Percentiles rank a stretch among this genome's conserved stretches.
phyloP scores from a whole-genome alignment of 2,113 vertebrate genomes.

The Haliaeetus leucogaster region DNA sequence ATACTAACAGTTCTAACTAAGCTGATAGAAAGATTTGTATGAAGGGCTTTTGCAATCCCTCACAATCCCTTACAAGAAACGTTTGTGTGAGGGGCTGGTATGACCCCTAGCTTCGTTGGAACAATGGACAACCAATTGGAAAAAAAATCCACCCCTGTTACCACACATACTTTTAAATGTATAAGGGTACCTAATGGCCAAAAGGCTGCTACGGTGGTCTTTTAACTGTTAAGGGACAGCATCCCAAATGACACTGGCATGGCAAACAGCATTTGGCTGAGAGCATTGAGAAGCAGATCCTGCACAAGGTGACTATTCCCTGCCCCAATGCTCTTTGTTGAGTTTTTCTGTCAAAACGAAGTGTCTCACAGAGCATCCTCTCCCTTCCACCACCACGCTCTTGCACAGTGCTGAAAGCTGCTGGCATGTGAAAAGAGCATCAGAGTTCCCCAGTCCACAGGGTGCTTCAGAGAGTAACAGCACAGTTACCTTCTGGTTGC shows the following conservation, averaged over 20 bases:
- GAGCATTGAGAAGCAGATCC: background rate
- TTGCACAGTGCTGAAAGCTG: background rate
- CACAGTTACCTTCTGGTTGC: background rate
- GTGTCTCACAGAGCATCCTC: background rate
- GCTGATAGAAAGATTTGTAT: background rate
- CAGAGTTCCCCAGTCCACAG: background rate
- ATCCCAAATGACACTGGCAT: background rate
- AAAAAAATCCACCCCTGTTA: background rate
- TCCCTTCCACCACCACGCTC: fast-evolving
- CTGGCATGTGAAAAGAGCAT: background rate
- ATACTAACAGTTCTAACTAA: background rate
- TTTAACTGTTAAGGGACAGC: background rate
- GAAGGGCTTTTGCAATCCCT: background rate
- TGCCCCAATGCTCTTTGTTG: background rate
- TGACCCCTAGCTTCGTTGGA: background rate
- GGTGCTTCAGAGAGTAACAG: background rate
- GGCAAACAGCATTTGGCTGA: background rate
- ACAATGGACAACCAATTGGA: background rate
- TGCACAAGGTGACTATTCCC: background rate
- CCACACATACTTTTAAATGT: background rate
- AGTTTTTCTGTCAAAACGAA: background rate
- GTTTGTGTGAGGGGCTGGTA: background rate
- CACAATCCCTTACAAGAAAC: background rate
- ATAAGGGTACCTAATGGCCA: background rate
- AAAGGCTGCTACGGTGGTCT: background rate